Evolutionary conservation across 2,888 invertebrate genomes (phyloP), one percentile per base, ranked within the genome.

Genomic region (Diloba caeruleocephala): DNA sequence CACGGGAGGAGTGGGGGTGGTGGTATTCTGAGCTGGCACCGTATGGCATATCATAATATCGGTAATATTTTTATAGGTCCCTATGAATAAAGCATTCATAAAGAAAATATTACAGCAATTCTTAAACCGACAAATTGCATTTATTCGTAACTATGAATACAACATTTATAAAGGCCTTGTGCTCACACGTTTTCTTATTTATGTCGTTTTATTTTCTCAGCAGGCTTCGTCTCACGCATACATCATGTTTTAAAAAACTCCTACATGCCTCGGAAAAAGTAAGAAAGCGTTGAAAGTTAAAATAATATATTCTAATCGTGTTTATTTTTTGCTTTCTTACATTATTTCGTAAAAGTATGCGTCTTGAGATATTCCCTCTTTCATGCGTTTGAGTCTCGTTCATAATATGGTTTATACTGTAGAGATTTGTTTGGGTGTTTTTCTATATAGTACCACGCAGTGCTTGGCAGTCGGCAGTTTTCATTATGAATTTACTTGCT

Each of bases 291-390:
- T 59, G 56, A 60, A 41, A 62, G 49, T 62, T 52, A 38, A 37
- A 67, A 67, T 64, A 55, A 59, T 59, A 53, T 61, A 72, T 72
- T 57, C 44, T 34, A 34, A 48, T 66, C 33, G 37, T 39, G 34
- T 48, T 41, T 33, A 21, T 63, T 42, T 53, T 43, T 41, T 19
- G 12, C 36, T 13, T 33, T 31, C 15, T 6, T 46, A 25, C 23
- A 44, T 49, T 50, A 41, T 45, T 53, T 8, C 1, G 36, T 12
- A 39, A 32, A 28, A 23, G 51, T 48, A 29, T 45, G 33, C 28
- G 38, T 34, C 45, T 38, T 36, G 46, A 61, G 28, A 25, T 46
- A 51, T 38, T 43, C 5, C 9, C 9, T 19, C 28, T 23, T 51
- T 67, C 19, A 52, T 59, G 6, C 29, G 50, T 50, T 43, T 48